A percentile compares a stretch with the other conserved stretches of the same genome.
phyloP scores from a whole-genome alignment of 2,797 vertebrate genomes.

The Onychomys leucogaster region DNA sequence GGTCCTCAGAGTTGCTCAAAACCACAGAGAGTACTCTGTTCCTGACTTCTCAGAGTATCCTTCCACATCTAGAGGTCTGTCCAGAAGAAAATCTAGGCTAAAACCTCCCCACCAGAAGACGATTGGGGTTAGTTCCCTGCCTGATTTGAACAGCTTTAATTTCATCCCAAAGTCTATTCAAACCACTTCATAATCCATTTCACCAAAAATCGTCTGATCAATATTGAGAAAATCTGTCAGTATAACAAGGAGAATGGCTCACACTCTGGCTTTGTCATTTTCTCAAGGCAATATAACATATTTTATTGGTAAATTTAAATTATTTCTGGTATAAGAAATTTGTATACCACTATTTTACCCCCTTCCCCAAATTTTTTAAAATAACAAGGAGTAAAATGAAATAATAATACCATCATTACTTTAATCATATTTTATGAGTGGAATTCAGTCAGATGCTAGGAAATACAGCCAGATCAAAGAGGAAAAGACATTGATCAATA shows the following conservation, averaged over 20 bases:
- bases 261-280: not conserved
- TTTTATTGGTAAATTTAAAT: conserved; percentile 35
- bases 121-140: not conserved
- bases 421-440: not conserved
- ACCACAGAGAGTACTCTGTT: not conserved
- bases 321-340: conserved; percentile 36
- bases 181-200: not conserved
- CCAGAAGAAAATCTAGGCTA: not conserved
- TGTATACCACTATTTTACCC: not conserved
- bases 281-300: not conserved
- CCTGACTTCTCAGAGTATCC: not conserved
- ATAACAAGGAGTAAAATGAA: not conserved
- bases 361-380: not conserved
- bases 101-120: not conserved
- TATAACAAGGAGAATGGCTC: not conserved
- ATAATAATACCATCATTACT: not conserved
- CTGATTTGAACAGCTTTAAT: not conserved
- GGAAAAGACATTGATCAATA: not conserved
- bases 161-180: not conserved
- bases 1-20: not conserved
- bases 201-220: not conserved
- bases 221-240: not conserved
- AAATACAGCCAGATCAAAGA: not conserved
- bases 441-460: not conserved
- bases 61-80: not conserved